Evolutionary conservation across 2,113 vertebrate species (phyloP), one percentile per base, ranked within the genome.

Genomic region (Colius striatus): DNA sequence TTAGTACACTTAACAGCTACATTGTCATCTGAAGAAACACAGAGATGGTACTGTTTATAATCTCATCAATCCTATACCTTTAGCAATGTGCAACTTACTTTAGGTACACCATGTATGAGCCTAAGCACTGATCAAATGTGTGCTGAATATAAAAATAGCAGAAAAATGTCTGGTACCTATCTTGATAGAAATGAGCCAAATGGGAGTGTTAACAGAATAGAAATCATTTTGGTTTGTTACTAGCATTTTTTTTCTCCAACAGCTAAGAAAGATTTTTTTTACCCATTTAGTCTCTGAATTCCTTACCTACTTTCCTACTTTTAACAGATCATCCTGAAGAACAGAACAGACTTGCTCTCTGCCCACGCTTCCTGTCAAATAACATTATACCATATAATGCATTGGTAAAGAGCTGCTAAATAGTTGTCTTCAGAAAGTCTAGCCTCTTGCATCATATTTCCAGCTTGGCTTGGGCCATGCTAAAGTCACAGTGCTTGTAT

Each of bases 341-440:
- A 70, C 57, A 78, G 74, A 70, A 87, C n/a, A 87, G 68, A 55
- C 27, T 58, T 34, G 47, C 6, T 21, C 53, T 87, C 78, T 75
- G 43, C 43, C 86, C 38, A 67, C 1, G 0, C 51, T 80, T 89
- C 83, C 73, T 91, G 72, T 47, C 38, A 67, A 71, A 81, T 77
- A 55, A 23, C 12, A 67, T 87, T 53, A 74, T 27, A 34, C 9
- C 29, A 26, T 29, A 17, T 71, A 67, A 83, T 75, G 54, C 51
- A 70, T 74, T 77, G 89, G 48, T 38, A 58, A 90, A 63, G 51
- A 92, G 67, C 87, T 0, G 0, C 63, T 73, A 4, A 2, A 26
- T 89, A 95, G 94, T 12, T 94, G 74, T 81, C 62, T 94, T 92
- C 38, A 82, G 67, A 91, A 94, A 85, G 54, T 90, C 84, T 71